These are phyloP conservation scores for Neodon shergylaensis DNA, from an alignment of 2,113 vertebrate genomes.

Conservation along the genomic window DNA sequence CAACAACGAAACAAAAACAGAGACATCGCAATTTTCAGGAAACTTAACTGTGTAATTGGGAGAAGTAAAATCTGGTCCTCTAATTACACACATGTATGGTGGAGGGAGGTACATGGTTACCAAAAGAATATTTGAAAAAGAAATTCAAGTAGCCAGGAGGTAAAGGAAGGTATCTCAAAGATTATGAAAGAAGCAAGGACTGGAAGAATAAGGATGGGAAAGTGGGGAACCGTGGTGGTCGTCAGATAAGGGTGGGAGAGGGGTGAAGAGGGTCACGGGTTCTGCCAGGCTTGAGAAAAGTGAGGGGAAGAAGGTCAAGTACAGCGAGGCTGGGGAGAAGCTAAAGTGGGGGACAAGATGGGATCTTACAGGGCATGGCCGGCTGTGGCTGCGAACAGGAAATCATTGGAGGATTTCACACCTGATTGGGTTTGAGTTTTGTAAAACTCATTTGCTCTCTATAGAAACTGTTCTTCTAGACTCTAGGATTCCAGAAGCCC, in stretches of 20 bases:
- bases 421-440: not conserved
- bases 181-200: not conserved
- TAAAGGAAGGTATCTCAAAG: not conserved
- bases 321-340: too few species aligned
- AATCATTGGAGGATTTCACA: not conserved
- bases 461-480: slow-evolving; percentile 13
- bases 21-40: not conserved
- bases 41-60: slow-evolving; percentile 18
- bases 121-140: not conserved
- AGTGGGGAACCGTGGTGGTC: not conserved
- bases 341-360: not conserved
- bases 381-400: not conserved
- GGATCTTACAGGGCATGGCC: not conserved
- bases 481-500: not conserved
- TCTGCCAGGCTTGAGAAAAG: not conserved
- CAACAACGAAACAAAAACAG: not conserved
- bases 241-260: not conserved
- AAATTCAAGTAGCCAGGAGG: not conserved
- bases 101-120: not conserved
- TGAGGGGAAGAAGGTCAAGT: too few species aligned
- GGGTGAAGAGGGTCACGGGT: not conserved
- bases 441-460: slow-evolving; percentile 47
- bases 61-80: not conserved
- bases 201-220: not conserved
- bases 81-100: not conserved